Conservation (phyloP, 2,888 invertebrate genomes). For the Polydrusus tereticollis region DNA sequence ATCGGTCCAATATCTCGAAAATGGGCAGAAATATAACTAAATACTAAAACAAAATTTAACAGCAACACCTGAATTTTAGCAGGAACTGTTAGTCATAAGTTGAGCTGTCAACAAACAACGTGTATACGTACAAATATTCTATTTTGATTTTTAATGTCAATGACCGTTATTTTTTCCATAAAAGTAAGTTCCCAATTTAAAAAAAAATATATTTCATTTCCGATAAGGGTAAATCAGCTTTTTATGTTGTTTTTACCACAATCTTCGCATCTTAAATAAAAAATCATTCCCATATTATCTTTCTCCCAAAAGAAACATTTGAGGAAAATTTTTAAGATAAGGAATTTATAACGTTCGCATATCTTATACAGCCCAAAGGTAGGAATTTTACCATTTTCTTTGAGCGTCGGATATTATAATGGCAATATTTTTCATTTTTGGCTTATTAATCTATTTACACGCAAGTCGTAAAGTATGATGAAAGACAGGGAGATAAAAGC, state of each 20-base stretch:
- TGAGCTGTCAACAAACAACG: no score
- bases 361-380: slow-evolving; percentile 33
- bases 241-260: slow-evolving; percentile 26
- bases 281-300: slow-evolving; percentile 29
- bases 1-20: no score
- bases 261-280: slow-evolving; percentile 32
- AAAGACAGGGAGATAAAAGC: slow-evolving; percentile 44
- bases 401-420: slow-evolving; percentile 30
- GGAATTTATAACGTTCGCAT: slow-evolving; percentile 34
- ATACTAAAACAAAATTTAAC: no score
- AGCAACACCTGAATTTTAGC: no score
- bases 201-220: no score
- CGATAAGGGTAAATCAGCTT: slow-evolving; percentile 13
- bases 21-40: no score
- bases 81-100: no score
- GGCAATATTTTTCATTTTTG: slow-evolving; percentile 40
- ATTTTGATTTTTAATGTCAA: no score
- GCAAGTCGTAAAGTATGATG: slow-evolving; percentile 44
- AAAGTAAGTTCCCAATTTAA: no score
- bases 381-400: slow-evolving; percentile 29
- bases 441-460: slow-evolving; percentile 48
- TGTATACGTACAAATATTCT: no score
- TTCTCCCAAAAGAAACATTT: slow-evolving; percentile 28
- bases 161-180: no score
- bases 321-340: slow-evolving; percentile 31